Conservation (phyloP, 2,797 vertebrate species). For the Cossypha heuglini region DNA sequence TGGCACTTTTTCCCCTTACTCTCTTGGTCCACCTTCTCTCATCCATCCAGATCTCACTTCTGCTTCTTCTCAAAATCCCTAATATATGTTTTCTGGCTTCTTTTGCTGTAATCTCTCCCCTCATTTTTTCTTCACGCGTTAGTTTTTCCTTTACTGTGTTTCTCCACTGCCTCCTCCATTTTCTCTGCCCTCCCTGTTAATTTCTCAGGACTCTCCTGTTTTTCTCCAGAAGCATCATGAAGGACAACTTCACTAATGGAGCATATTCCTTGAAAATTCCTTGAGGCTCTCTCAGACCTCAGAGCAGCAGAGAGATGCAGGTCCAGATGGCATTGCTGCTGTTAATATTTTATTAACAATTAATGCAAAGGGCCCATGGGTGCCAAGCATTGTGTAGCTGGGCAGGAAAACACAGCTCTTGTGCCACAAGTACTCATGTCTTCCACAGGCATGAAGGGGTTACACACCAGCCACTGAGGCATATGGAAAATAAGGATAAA, state of each 20-base stretch:
- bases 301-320: background rate
- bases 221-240: background rate
- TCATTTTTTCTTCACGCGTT: background rate
- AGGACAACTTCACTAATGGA: background rate
- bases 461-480: background rate
- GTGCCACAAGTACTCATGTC: background rate
- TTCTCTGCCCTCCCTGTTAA: background rate
- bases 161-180: background rate
- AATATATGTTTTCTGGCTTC: background rate
- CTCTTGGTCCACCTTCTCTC: background rate
- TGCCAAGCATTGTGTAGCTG: background rate
- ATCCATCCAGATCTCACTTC: background rate
- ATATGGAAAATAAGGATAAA: background rate
- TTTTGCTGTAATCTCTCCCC: background rate
- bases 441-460: accelerated
- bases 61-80: background rate
- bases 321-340: background rate
- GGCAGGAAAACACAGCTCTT: background rate
- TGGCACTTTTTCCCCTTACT: background rate
- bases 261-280: background rate
- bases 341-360: background rate
- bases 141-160: background rate
- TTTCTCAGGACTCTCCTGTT: background rate
- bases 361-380: accelerated
- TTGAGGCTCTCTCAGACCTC: accelerated